Conservation (phyloP, 2,888 invertebrate genomes). For the Agrochola lychnidis region DNA sequence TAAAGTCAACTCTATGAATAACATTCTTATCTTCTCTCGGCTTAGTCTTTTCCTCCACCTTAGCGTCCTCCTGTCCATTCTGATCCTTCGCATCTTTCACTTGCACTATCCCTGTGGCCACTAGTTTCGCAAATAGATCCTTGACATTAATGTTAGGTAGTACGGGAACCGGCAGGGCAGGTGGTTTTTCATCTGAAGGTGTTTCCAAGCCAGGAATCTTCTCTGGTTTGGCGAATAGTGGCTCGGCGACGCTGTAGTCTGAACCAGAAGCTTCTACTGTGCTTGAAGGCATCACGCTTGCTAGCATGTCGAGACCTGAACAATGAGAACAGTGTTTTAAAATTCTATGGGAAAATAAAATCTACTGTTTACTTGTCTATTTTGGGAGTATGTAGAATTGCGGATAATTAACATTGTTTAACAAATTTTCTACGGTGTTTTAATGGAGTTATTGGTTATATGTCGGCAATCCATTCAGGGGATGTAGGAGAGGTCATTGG, state of each 20-base stretch:
- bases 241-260: slow-evolving; percentile 90
- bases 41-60: slow-evolving; percentile 41
- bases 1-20: slow-evolving; percentile 92
- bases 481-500: too few relatives aligned
- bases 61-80: slow-evolving; percentile 66
- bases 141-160: slow-evolving; percentile 92
- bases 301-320: slow-evolving; percentile 92
- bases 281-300: slow-evolving; percentile 92
- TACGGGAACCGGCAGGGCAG: slow-evolving; percentile 45
- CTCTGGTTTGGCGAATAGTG: slow-evolving; percentile 76
- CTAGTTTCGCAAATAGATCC: slow-evolving; percentile 95
- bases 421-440: too few relatives aligned
- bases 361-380: background rate
- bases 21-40: slow-evolving; percentile 80
- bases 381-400: background rate
- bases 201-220: slow-evolving; percentile 85
- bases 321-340: background rate
- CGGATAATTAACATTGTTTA: background rate
- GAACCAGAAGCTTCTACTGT: slow-evolving; percentile 90
- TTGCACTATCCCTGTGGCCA: slow-evolving; percentile 92
- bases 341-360: background rate
- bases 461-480: too few relatives aligned
- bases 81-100: slow-evolving; percentile 73
- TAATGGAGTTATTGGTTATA: background rate
- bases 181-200: slow-evolving; percentile 78